Percentiles rank a stretch among this genome's conserved stretches.
These are phyloP conservation scores for Brachymystax lenok DNA, from an alignment of 2,797 vertebrate genomes.

Conservation along the genomic window DNA sequence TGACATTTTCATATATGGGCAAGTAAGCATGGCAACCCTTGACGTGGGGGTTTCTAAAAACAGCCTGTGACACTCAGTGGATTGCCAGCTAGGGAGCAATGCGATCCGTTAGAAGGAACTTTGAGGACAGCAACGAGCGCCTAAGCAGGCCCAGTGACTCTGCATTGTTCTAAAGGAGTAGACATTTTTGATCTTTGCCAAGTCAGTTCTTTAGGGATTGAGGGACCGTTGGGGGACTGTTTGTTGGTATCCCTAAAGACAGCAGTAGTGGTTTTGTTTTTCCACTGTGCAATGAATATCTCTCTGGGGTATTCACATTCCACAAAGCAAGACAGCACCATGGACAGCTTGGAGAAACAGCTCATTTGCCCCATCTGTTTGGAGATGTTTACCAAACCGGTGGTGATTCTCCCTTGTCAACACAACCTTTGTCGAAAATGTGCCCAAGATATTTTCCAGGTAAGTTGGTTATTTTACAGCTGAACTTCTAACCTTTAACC, in stretches of 20 bases:
- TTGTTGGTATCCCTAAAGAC: neutral
- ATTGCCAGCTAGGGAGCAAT: conserved; percentile 10
- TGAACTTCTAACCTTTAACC: neutral
- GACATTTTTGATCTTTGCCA: neutral
- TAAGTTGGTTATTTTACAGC: conserved; percentile 56
- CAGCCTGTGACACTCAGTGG: conserved; percentile 61
- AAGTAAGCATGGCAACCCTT: conserved; percentile 77
- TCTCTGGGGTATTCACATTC: conserved; percentile 76
- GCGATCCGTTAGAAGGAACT: conserved; percentile 20
- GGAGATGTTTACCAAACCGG: conserved; percentile 95
- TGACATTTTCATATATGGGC: conserved; percentile 92
- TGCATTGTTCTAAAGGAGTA: conserved; percentile 14
- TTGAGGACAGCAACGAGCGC: conserved; percentile 10
- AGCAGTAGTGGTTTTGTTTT: neutral
- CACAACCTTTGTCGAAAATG: conserved; percentile 98
- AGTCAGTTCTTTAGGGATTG: conserved; percentile 6
- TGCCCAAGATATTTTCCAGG: conserved; percentile 96
- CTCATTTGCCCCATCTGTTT: conserved; percentile 95
- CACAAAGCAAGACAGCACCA: conserved; percentile 77
- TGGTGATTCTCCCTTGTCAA: conserved; percentile 96
- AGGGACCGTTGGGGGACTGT: neutral
- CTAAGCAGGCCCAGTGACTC: conserved; percentile 16
- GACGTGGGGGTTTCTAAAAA: conserved; percentile 88
- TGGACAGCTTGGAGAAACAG: conserved; percentile 96
- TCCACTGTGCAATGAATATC: conserved; percentile 75